Percentiles rank a stretch among this genome's conserved stretches.
phyloP scores from a whole-genome alignment of 2,888 invertebrate genomes.

The Silvanus unidentatus region DNA sequence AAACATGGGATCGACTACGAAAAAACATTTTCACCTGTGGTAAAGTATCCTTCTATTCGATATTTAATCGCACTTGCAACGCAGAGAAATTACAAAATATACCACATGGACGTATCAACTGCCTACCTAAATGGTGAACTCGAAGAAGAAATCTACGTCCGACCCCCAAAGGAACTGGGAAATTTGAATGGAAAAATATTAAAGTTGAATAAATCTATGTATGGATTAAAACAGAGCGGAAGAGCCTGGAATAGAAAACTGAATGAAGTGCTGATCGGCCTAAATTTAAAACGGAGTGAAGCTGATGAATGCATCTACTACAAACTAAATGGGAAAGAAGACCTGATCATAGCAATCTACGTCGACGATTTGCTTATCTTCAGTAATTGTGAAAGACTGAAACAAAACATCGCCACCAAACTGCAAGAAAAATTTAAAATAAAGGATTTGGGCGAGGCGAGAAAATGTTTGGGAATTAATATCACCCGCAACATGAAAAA shows the following conservation, averaged over 20 bases:
- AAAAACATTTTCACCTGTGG: slow-evolving; percentile 13
- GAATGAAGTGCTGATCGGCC: neutral
- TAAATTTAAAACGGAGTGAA: neutral
- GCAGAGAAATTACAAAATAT: slow-evolving; percentile 3
- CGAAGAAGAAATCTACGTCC: slow-evolving; percentile 8
- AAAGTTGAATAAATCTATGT: slow-evolving; percentile 8
- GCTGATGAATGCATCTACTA: neutral
- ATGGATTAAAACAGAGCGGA: slow-evolving; percentile 10
- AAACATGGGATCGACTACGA: slow-evolving; percentile 9
- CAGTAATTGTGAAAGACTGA: slow-evolving; percentile 12
- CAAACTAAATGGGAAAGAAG: neutral
- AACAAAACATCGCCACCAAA: slow-evolving; percentile 11
- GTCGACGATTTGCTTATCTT: slow-evolving; percentile 27
- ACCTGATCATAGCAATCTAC: slow-evolving; percentile 18
- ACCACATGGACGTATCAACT: slow-evolving; percentile 8
- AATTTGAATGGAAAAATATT: neutral
- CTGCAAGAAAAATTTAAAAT: slow-evolving; percentile 19
- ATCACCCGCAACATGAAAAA: slow-evolving; percentile 12
- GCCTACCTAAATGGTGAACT: slow-evolving; percentile 9
- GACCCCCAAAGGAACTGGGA: slow-evolving; percentile 6
- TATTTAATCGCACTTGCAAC: slow-evolving; percentile 3
- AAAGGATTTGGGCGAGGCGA: slow-evolving; percentile 21
- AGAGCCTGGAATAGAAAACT: slow-evolving; percentile 6
- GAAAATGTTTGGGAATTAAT: slow-evolving; percentile 26
- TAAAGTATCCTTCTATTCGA: slow-evolving; percentile 6